Evolutionary conservation across 2,888 invertebrate genomes (phyloP), one percentile per base, ranked within the genome.

Genomic region (Diplolepis rosae): DNA sequence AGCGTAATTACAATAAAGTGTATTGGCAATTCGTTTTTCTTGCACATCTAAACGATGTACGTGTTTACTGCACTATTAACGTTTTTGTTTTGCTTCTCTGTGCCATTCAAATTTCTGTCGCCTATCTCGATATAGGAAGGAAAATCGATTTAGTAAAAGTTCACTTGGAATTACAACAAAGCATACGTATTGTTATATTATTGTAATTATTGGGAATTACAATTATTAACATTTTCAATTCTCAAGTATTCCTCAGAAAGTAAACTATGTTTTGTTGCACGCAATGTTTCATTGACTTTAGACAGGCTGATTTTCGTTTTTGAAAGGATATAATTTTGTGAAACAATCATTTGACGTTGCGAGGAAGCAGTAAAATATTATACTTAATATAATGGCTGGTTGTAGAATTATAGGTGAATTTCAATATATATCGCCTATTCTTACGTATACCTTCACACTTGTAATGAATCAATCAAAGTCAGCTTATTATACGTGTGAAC

Each of bases 1-100:
- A 65, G 32, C 52, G 52, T 70, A 70, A 70, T 70, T 70, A 70
- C 54, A 39, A 22, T 30, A 39, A 45, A 66, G 70, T 52, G 45
- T 45, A 65, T 28, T 66, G 51, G 52, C 70, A 70, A 65, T 66
- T 52, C 32, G 66, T 66, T 42, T 70, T 61, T 30, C 28, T n/a
- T n/a, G 22, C 35, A 69, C 48, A 69, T 45, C 30, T 13, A 18
- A 22, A 9, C 13, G 24, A 24, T 61, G 35, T 39, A 39, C 39
- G 22, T 61, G 61, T 61, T 61, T 61, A 24, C 61, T 39, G 61
- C 39, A 61, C 39, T 35, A 39, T 61, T 39, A 39, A 32, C 18
- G 30, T 39, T 24, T 22, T 39, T n/a, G 35, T 24, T 39, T 61
- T 39, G 24, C 22, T 11, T 61, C 24, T 39, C 24, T 27, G 27